Base-by-base conservation (phyloP, 2,797 vertebrate genomes). In the Sitta carolinensis region DNA sequence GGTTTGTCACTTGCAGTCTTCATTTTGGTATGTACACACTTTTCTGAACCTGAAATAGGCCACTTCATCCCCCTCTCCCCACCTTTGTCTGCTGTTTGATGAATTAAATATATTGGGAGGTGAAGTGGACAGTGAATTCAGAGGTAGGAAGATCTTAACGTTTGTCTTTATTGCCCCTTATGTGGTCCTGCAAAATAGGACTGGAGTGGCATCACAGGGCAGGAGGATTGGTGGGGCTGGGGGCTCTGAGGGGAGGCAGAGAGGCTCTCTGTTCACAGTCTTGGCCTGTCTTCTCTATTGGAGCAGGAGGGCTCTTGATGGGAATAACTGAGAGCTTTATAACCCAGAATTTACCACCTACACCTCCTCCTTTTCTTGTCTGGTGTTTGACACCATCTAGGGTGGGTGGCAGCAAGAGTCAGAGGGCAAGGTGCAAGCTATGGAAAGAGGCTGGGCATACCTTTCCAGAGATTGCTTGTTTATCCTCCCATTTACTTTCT, bases 351-450 rank as follows among this genome's bases (percentile, higher is more conserved):
- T 86, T 54, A 6, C 40, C 18, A 8, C 51, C 26, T 70, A 4
- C 1, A 3, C 68, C 38, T 86, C 26, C 21, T 58, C 36, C 54
- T 82, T 50, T 61, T 89, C 51, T 43, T 63, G 22, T 43, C 61
- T 73, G 54, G 21, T 14, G 42, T 73, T 62, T 64, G 59, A 43
- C 13, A 12, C 9, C 12, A 2, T 43, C 57, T 34, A 54, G 38
- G 82, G 68, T 84, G 62, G 27, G 30, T 73, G 63, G 77, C 81
- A 91, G 48, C 34, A 68, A 57, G 48, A 68, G 66, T 51, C 19
- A 26, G 55, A 89, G 87, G 64, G 45, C 91, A 91, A 87, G 38
- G 93, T 89, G 42, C 68, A 83, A 77, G 57, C 61, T 61, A 27
- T 77, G 57, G 72, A 52, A 91, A 83, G 72, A 83, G 64, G 11